These are phyloP conservation scores for Nesospiza acunhae DNA, from an alignment of 2,113 vertebrate genomes.

Conservation along the genomic window DNA sequence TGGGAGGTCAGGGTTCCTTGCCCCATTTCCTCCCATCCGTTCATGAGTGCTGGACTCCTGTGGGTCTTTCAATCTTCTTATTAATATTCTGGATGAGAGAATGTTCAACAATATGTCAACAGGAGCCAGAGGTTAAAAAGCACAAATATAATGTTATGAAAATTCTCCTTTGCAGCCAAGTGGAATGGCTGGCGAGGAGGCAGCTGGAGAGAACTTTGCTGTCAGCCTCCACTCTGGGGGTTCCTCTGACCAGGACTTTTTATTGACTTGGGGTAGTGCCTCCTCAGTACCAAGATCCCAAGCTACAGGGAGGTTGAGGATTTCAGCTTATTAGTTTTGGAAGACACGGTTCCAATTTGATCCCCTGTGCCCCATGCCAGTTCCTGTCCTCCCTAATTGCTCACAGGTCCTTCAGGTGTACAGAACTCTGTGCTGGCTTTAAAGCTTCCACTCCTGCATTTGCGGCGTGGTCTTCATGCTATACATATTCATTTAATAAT, in stretches of 20 bases:
- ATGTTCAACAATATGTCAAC: neutral
- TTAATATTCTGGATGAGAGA: neutral
- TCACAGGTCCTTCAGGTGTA: neutral
- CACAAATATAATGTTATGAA: neutral
- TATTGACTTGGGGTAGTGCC: neutral
- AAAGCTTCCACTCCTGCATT: neutral
- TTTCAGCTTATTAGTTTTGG: neutral
- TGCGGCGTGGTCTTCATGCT: neutral
- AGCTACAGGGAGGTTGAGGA: neutral
- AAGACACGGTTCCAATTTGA: neutral
- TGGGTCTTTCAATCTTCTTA: neutral
- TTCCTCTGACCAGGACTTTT: neutral
- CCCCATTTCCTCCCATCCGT: neutral
- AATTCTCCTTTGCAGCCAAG: neutral
- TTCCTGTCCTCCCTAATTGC: neutral
- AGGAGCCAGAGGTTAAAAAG: slow-evolving; percentile 20
- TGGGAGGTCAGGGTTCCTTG: neutral
- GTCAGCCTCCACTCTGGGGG: neutral
- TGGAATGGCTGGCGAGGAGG: neutral
- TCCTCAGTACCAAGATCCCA: neutral
- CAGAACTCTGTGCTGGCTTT: neutral
- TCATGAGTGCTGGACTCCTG: neutral
- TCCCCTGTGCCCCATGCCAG: neutral
- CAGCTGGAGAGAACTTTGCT: neutral
- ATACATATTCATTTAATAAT: neutral